Evolutionary conservation across 1,140 invertebrate species (phyloP).

Genomic region (Drosophila prosaltans): DNA sequence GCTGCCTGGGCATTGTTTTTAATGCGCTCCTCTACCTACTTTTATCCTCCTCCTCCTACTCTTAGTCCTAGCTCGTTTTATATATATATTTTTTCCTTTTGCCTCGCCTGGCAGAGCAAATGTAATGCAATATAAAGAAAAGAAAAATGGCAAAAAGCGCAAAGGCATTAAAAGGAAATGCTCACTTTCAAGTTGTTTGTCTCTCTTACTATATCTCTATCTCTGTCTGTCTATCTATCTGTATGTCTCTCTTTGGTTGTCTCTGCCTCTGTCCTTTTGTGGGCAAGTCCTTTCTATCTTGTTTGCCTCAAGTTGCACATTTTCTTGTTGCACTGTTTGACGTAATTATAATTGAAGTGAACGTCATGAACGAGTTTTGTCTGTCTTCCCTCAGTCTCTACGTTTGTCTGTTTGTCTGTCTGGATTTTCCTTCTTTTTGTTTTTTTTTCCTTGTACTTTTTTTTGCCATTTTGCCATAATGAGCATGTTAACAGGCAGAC

Average conservation of each 20-base stretch:
- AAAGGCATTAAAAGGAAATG: conserved; percentile 78
- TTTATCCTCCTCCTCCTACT: not conserved
- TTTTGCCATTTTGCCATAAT: conserved; percentile 59
- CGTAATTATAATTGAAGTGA: conserved; percentile 82
- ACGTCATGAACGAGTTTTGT: conserved; percentile 76
- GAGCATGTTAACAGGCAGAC: conserved; percentile 82
- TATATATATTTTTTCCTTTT: not conserved
- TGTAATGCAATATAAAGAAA: conserved; percentile 76
- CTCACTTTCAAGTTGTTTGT: conserved; percentile 70
- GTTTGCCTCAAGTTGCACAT: conserved; percentile 79
- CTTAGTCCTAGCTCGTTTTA: too few relatives aligned
- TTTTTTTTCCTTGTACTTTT: conserved; percentile 37
- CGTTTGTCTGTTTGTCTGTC: conserved; percentile 25
- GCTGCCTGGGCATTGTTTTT: conserved; percentile 63
- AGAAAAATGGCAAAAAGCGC: conserved; percentile 57
- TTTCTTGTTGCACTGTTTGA: conserved; percentile 81
- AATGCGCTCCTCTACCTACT: conserved; percentile 37
- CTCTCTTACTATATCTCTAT: conserved; percentile 20
- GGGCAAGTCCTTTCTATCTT: conserved; percentile 61
- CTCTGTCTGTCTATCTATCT: conserved; percentile 6
- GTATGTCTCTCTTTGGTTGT: conserved; percentile 14
- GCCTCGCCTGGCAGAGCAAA: conserved; percentile 53
- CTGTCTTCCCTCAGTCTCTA: conserved; percentile 22
- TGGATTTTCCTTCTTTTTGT: conserved; percentile 32
- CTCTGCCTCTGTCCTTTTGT: conserved; percentile 52